Conservation (phyloP, 2,888 invertebrate genomes). For the Gryllus longicercus region DNA sequence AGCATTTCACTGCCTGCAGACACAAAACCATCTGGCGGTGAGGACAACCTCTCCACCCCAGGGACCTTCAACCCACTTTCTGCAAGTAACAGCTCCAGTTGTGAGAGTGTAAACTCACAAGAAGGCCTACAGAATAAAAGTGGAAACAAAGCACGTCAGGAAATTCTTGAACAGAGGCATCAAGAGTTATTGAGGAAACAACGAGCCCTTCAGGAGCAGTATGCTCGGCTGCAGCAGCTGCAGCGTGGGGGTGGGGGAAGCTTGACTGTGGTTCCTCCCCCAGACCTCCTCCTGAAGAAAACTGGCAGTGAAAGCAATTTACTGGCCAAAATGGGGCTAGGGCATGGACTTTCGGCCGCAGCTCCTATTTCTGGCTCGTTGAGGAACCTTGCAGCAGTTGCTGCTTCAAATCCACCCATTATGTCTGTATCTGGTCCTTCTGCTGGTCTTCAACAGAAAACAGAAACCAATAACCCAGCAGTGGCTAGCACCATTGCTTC, state of each 20-base stretch:
- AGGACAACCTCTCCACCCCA: conserved; percentile 28
- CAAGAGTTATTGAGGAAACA: conserved; percentile 85
- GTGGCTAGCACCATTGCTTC: conserved; percentile 12
- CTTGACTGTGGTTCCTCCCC: conserved; percentile 58
- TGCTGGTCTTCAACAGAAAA: conserved; percentile 20
- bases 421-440: conserved; percentile 19
- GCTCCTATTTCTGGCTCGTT: conserved; percentile 59
- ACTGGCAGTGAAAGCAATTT: conserved; percentile 86
- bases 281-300: conserved; percentile 64
- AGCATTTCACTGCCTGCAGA: conserved; percentile 41
- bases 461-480: conserved; percentile 29
- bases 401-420: conserved; percentile 28
- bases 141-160: conserved; percentile 56
- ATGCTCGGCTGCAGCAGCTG: conserved; percentile 81
- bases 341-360: conserved; percentile 50
- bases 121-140: conserved; percentile 52
- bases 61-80: conserved; percentile 46
- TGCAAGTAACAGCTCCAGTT: conserved; percentile 67
- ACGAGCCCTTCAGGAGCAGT: conserved; percentile 85
- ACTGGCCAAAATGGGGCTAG: conserved; percentile 76
- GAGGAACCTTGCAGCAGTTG: conserved; percentile 55
- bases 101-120: conserved; percentile 71
- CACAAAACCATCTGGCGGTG: conserved; percentile 36
- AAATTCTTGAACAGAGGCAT: conserved; percentile 79
- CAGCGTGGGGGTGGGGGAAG: conserved; percentile 71